Percentiles rank a stretch among this genome's conserved stretches.
Evolutionary conservation across 2,888 invertebrate genomes (phyloP).

Genomic region (Neelides folsomi): DNA sequence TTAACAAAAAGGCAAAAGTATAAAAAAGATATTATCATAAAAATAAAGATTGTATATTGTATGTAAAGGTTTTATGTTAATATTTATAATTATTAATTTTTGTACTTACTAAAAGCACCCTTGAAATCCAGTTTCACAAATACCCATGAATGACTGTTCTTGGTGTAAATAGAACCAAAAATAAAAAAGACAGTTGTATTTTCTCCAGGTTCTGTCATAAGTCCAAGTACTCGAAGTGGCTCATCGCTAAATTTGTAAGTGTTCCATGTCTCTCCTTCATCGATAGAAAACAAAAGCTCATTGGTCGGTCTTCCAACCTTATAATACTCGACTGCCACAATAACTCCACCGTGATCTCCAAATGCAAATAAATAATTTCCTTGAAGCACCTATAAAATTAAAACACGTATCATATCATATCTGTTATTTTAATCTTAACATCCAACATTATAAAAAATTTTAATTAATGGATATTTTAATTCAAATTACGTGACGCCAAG

Average conservation of each 20-base stretch:
- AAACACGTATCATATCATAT: not conserved
- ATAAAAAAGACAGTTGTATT: constrained; percentile 81
- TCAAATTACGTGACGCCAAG: constrained; percentile 57
- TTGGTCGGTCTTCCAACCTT: constrained; percentile 62
- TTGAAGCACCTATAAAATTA: constrained; percentile 44
- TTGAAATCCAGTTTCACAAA: constrained; percentile 57
- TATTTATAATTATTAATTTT: no score
- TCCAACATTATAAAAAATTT: no score
- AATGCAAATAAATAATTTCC: constrained; percentile 75
- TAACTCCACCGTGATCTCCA: constrained; percentile 79
- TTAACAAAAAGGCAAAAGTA: not conserved
- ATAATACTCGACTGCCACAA: constrained; percentile 72
- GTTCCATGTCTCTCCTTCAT: constrained; percentile 73
- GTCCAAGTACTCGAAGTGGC: constrained; percentile 68
- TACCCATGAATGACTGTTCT: constrained; percentile 66
- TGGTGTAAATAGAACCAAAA: constrained; percentile 56
- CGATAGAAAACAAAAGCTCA: constrained; percentile 66
- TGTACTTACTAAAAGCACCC: constrained; percentile 43
- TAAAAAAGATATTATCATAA: not conserved
- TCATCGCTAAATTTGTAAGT: constrained; percentile 53
- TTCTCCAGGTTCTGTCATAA: constrained; percentile 89
- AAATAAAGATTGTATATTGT: not conserved
- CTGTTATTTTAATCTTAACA: no score
- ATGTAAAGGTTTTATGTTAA: no score
- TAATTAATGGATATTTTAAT: not conserved